Base-by-base conservation (phyloP, 2,797 vertebrate species). In the Chelon labrosus region DNA sequence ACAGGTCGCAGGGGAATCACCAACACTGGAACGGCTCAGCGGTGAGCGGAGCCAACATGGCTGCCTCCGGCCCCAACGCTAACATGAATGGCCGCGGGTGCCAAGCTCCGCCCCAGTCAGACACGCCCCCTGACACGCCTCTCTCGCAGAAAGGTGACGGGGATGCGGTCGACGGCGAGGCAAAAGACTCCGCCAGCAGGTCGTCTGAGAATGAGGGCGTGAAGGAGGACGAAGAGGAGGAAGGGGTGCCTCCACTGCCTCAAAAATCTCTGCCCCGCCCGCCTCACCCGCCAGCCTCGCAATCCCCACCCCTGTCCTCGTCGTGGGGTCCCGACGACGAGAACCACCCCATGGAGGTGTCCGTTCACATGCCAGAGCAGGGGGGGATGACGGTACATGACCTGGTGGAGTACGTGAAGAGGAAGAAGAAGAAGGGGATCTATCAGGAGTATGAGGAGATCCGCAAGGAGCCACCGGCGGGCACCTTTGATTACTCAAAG, bases 391-490 rank as follows among this genome's bases (percentile, higher is more conserved):
- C 77, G 0, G 81, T 96, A 72, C 91, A 87, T 17, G 93, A 95
- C 27, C 85, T 96, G 75, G 95, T 96, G 62, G 93, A 95, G 39
- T 90, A 96, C 2, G 91, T 96, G 47, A 96, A 95, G 85, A 92
- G 84, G 67, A 94, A 84, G 81, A 95, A 95, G 87, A 96, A 95
- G 85, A 95, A 93, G 74, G 95, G 95, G 27, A 95, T 96, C 84
- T 96, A 96, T 86, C 95, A 96, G 89, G 96, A 96, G 82, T 96
- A 96, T 17, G 96, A 96, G 82, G 95, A 96, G 84, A 96, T 96
- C 70, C 92, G 95, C 46, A 96, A 95, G 77, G 95, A 96, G 83
- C 94, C 95, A 0, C 95, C 95, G 9, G 89, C 94, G 22, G 95
- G 96, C 51, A 90, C 92, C 70, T 96, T 96, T 54, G 94, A 96